Evolutionary conservation across 2,888 invertebrate genomes (phyloP).

Genomic region (Noctua janthe): DNA sequence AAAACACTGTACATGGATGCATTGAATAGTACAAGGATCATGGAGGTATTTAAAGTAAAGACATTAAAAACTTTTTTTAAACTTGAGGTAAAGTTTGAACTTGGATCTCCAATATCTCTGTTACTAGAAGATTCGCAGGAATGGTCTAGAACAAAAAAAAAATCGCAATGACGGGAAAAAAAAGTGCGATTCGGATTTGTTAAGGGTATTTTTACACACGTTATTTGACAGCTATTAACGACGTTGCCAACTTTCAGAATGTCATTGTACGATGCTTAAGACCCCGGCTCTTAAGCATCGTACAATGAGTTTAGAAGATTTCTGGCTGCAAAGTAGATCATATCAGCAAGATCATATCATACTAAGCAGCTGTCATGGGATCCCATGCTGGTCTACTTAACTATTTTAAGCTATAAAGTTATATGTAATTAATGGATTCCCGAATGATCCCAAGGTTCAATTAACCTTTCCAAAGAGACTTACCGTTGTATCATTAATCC

Average conservation of each 20-base stretch:
- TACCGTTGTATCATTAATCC: constrained; percentile 41
- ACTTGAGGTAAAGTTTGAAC: too few species aligned
- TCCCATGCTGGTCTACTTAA: not conserved
- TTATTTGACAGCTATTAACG: not conserved
- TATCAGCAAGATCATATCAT: not conserved
- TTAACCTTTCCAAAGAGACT: constrained; percentile 31
- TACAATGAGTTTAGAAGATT: not conserved
- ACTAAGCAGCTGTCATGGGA: not conserved
- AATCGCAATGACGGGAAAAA: too few species aligned
- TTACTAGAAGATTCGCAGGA: too few species aligned
- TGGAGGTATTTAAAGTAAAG: too few species aligned
- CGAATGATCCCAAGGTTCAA: constrained; percentile 33
- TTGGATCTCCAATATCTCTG: too few species aligned
- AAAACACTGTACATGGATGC: too few species aligned
- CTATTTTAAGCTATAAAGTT: not conserved
- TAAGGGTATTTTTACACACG: too few species aligned
- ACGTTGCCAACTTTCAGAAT: not conserved
- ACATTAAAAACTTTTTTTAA: too few species aligned
- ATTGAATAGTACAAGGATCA: too few species aligned
- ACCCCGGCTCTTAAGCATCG: not conserved
- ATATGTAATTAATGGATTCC: constrained; percentile 13
- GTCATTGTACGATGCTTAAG: not conserved
- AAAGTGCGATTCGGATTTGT: too few species aligned
- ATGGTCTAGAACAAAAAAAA: too few species aligned
- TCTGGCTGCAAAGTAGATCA: too few species aligned